Conservation (phyloP, 1,140 invertebrate species). For the Aphis gossypii region DNA sequence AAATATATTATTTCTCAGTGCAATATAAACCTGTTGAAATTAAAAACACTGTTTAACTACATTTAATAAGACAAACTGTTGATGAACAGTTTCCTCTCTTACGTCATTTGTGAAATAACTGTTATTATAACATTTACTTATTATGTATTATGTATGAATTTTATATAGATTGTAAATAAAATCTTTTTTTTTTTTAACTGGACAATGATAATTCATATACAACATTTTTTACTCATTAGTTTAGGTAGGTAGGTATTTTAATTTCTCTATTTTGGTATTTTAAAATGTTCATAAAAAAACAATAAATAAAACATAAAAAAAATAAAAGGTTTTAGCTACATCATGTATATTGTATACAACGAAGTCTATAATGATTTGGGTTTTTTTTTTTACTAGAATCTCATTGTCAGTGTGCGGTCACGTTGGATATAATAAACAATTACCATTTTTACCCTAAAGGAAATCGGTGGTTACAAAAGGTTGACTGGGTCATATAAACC, state of each 20-base stretch:
- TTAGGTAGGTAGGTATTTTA: background rate
- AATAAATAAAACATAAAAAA: background rate
- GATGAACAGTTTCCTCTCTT: no score
- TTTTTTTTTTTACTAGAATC: background rate
- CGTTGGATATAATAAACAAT: background rate
- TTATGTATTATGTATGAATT: no score
- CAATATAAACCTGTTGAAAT: background rate
- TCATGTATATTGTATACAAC: background rate
- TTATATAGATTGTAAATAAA: no score
- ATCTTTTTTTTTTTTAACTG: no score
- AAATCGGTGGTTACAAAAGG: slow-evolving; percentile 28
- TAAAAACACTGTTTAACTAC: background rate
- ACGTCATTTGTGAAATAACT: no score
- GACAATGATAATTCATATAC: background rate
- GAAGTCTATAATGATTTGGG: background rate
- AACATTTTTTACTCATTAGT: background rate
- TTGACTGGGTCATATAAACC: background rate
- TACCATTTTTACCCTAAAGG: background rate
- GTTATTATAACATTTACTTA: no score
- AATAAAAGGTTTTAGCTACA: background rate
- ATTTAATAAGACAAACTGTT: no score
- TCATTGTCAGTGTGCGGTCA: background rate
- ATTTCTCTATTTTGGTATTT: background rate
- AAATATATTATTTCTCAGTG: background rate
- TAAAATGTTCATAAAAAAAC: background rate